Percentiles rank a stretch among this genome's conserved stretches.
Evolutionary conservation across 2,797 vertebrate species (phyloP).

Genomic region (Semotilus atromaculatus): DNA sequence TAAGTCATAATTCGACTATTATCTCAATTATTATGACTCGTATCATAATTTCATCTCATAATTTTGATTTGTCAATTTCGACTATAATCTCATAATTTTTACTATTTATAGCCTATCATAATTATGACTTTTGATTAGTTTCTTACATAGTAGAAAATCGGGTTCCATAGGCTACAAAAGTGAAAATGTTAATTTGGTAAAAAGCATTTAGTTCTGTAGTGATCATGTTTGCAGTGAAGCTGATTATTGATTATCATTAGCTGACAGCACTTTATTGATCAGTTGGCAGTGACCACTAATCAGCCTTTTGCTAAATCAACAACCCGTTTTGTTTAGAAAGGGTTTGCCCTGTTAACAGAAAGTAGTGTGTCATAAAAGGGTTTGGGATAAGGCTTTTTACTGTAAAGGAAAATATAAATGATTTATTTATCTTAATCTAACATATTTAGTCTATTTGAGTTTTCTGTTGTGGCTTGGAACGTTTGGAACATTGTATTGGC

Average conservation of each 20-base stretch:
- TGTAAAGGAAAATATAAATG: neutral
- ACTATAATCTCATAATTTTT: too few relatives aligned
- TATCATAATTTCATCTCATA: too few relatives aligned
- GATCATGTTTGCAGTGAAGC: neutral
- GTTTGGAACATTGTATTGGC: neutral
- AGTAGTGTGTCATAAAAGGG: neutral
- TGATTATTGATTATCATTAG: neutral
- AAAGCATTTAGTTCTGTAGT: neutral
- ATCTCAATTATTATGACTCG: neutral
- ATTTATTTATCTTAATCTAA: neutral
- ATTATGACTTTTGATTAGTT: neutral
- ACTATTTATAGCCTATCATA: neutral
- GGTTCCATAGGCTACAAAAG: neutral
- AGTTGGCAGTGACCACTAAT: neutral
- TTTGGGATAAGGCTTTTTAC: neutral
- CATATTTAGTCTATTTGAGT: too few relatives aligned
- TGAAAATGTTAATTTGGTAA: neutral
- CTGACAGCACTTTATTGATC: neutral
- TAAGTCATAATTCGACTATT: neutral
- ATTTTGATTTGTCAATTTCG: too few relatives aligned
- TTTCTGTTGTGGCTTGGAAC: neutral
- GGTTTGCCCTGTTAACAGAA: neutral
- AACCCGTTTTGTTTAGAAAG: neutral
- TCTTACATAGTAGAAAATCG: neutral
- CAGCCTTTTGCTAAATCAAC: neutral